These are phyloP conservation scores for Rana temporaria DNA, from an alignment of 2,113 vertebrate genomes.

Conservation along the genomic window DNA sequence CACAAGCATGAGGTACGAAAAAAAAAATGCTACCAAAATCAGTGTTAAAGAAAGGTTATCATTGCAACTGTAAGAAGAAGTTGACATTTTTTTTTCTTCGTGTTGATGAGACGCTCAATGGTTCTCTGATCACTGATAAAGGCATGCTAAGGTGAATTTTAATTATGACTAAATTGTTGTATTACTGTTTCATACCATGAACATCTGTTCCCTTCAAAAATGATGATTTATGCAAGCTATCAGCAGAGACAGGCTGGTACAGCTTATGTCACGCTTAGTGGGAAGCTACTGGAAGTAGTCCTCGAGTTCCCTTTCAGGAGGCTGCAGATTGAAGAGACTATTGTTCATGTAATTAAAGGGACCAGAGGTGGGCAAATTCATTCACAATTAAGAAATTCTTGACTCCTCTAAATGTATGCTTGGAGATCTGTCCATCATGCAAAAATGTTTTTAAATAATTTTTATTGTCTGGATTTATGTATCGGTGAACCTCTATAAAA, in stretches of 20 bases:
- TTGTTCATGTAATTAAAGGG: slow-evolving; percentile 60
- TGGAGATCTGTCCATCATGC: slow-evolving; percentile 61
- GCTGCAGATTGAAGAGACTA: slow-evolving; percentile 56
- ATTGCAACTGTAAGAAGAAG: slow-evolving; percentile 67
- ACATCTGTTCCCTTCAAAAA: slow-evolving; percentile 92
- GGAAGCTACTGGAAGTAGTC: slow-evolving; percentile 74
- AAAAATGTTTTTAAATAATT: too few species aligned
- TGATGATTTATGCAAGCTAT: slow-evolving; percentile 91
- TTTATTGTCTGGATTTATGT: too few species aligned
- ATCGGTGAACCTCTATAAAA: too few species aligned
- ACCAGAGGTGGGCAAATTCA: slow-evolving; percentile 33
- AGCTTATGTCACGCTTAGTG: slow-evolving; percentile 84
- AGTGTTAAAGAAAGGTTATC: slow-evolving; percentile 59
- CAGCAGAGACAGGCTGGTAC: slow-evolving; percentile 87
- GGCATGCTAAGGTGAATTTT: slow-evolving; percentile 88
- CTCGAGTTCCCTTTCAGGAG: slow-evolving; percentile 71
- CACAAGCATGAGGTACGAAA: background rate
- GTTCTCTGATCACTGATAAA: slow-evolving; percentile 77
- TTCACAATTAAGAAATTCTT: slow-evolving; percentile 69
- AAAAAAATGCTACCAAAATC: slow-evolving; percentile 51
- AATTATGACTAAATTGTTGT: slow-evolving; percentile 92
- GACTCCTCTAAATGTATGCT: background rate
- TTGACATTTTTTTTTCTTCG: slow-evolving; percentile 67
- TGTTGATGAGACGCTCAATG: slow-evolving; percentile 72
- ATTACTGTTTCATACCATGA: slow-evolving; percentile 87